A percentile compares a stretch with the other conserved stretches of the same genome.
Conservation (phyloP, 2,113 vertebrate species). For the Ornithorhynchus anatinus region DNA sequence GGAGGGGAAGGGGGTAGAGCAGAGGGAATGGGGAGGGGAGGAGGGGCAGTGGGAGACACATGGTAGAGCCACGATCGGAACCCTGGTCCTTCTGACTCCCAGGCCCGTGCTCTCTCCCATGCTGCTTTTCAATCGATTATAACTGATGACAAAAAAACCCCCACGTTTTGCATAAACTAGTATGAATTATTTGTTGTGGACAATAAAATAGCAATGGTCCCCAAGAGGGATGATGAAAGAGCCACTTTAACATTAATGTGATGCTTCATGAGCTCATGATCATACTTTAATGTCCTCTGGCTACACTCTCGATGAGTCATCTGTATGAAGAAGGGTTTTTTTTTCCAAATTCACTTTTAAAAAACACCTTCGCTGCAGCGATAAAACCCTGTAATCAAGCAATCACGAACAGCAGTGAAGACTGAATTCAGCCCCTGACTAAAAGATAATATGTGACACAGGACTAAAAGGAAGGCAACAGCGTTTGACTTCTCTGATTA, state of each 20-base stretch:
- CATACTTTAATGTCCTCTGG: neutral
- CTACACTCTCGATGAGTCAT: neutral
- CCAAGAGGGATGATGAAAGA: neutral
- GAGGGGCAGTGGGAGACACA: no score
- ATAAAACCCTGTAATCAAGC: conserved; percentile 2
- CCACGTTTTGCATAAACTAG: neutral
- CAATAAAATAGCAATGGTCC: neutral
- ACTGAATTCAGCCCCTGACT: conserved; percentile 6
- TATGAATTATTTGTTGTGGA: neutral
- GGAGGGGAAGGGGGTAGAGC: no score
- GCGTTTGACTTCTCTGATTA: conserved; percentile 31
- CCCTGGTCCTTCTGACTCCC: no score
- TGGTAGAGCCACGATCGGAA: no score
- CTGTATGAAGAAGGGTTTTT: neutral
- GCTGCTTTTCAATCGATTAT: no score
- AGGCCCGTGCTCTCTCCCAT: no score
- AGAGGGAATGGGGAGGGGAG: no score
- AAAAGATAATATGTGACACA: conserved; percentile 6
- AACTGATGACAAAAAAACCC: no score
- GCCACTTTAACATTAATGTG: neutral
- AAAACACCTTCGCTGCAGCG: neutral
- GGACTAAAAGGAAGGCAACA: neutral
- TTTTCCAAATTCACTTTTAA: neutral
- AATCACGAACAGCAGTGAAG: neutral
- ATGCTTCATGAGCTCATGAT: conserved; percentile 1